Base-by-base conservation (phyloP, 2,888 invertebrate genomes). In the Trilocha varians region DNA sequence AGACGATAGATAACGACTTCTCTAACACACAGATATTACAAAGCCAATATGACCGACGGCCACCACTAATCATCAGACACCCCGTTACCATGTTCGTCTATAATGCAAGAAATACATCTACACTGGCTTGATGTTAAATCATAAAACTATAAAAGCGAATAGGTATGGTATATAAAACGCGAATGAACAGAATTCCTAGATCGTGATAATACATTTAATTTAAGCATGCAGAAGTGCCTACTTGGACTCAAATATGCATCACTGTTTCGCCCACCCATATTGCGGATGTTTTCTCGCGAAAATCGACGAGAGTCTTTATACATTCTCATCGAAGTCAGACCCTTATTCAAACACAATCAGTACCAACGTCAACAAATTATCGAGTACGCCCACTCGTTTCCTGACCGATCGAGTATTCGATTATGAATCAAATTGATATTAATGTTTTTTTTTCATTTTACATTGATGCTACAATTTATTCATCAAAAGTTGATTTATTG, bases 311-410 rank as follows among this genome's bases (percentile, higher is more conserved):
- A 16, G 33, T n/a, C 13, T 62, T 64, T 55, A 59, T 61, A 58
- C 62, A 54, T 53, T 57, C 61, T 65, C 67, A 65, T 63, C 65
- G n/a, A n/a, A n/a, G n/a, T n/a, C n/a, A 61, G 60, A 68, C 62
- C 63, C 67, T 62, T 66, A 57, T 62, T 62, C 65, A 72, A 75
- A 75, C 69, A 71, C 66, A 68, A 71, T 74, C 73, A 65, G 72
- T 65, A 71, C 59, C 63, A 61, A 70, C 65, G 67, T 71, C 70
- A 73, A 75, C 77, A 75, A 75, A 77, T 76, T 75, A 73, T 61
- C 66, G 65, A 62, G 62, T 47, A 59, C 77, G 69, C 75, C 77
- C 64, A 70, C 76, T 70, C 68, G 66, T 70, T 70, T 66, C 55
- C 60, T 48, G 49, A 43, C 49, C 47, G 44, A 50, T 53, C 41